A percentile compares a stretch with the other conserved stretches of the same genome.
Evolutionary conservation across 2,888 invertebrate species (phyloP).

Genomic region (Abrostola triplasia): DNA sequence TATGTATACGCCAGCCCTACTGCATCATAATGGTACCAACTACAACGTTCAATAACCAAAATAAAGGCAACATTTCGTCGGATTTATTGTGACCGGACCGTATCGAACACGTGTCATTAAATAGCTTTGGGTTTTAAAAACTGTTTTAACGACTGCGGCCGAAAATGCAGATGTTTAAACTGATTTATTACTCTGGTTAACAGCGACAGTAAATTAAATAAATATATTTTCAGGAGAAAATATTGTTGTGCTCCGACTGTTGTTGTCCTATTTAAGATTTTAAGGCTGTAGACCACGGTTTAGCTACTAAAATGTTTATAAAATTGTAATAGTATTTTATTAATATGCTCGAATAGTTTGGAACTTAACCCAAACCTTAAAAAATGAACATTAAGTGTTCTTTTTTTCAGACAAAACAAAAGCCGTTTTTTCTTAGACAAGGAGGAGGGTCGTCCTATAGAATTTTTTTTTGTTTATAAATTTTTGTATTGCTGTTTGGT

Average conservation of each 20-base stretch:
- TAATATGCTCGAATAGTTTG: too few relatives aligned
- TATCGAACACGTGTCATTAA: slow-evolving; percentile 14
- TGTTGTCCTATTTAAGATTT: background rate
- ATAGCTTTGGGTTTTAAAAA: slow-evolving; percentile 14
- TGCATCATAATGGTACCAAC: background rate
- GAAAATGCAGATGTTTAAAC: slow-evolving; percentile 22
- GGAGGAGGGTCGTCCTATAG: too few relatives aligned
- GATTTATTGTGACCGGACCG: slow-evolving; percentile 1
- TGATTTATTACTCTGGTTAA: slow-evolving; percentile 27
- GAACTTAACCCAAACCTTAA: too few relatives aligned
- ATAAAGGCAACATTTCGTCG: slow-evolving; percentile 2
- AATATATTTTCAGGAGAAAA: slow-evolving; percentile 2
- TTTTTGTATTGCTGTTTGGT: too few relatives aligned
- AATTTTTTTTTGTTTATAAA: too few relatives aligned
- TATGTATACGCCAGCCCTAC: background rate
- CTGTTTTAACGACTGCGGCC: slow-evolving; percentile 11
- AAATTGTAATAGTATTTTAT: too few relatives aligned
- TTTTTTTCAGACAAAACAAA: too few relatives aligned
- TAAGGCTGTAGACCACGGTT: too few relatives aligned
- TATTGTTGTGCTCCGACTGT: background rate
- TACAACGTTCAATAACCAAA: background rate
- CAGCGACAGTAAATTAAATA: slow-evolving; percentile 2
- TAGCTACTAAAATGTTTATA: too few relatives aligned
- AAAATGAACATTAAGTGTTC: too few relatives aligned
- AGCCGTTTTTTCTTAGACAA: too few relatives aligned